Evolutionary conservation across 2,797 vertebrate species (phyloP).

Genomic region (Acestrorhynchus altus): DNA sequence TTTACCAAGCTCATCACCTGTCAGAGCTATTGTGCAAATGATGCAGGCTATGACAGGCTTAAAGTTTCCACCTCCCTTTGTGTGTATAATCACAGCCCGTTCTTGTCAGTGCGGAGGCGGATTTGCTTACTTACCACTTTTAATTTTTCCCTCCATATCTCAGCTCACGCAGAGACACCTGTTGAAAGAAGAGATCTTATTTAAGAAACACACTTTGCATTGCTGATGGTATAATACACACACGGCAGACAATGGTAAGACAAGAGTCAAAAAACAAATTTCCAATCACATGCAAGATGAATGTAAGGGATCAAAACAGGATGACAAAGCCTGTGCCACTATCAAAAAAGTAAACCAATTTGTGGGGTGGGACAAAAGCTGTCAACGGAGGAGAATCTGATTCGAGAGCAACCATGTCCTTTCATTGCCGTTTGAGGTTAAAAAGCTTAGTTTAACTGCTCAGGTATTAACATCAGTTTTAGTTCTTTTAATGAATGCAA

Average conservation of each 20-base stretch:
- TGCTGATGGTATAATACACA: conserved; percentile 25
- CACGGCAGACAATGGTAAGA: conserved; percentile 44
- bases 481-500: conserved; percentile 90
- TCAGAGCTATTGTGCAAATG: conserved; percentile 6
- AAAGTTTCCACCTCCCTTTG: conserved; percentile 6
- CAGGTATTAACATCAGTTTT: conserved; percentile 92
- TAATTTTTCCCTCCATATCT: conserved; percentile 49
- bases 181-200: conserved; percentile 35
- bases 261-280: conserved; percentile 52
- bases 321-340: conserved; percentile 81
- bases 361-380: conserved; percentile 80
- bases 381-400: conserved; percentile 79
- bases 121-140: conserved; percentile 46
- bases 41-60: neutral
- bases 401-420: conserved; percentile 80
- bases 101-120: neutral
- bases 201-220: conserved; percentile 38
- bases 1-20: conserved; percentile 5
- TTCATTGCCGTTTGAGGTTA: conserved; percentile 81
- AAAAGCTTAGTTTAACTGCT: conserved; percentile 88
- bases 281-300: conserved; percentile 84
- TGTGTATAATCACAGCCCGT: neutral
- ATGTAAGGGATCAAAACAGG: conserved; percentile 75
- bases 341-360: conserved; percentile 99
- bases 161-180: conserved; percentile 66